Evolutionary conservation across 92 coral and sea anemone species (phyloP).

Genomic region (Virgularia gustaviana): DNA sequence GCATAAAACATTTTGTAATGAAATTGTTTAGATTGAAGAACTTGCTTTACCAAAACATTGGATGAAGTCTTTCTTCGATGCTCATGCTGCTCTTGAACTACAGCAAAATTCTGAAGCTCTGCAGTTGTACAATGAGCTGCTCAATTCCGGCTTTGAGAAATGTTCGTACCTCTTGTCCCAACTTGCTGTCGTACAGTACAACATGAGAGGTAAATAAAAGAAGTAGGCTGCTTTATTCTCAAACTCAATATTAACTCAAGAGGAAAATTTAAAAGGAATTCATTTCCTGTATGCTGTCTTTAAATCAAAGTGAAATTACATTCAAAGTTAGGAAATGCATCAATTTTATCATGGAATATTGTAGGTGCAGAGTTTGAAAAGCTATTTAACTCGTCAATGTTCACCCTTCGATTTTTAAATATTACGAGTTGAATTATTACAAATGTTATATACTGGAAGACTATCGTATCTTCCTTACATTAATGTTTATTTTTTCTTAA

Average conservation of each 20-base stretch:
- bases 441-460: too few species aligned
- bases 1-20: neutral
- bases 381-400: too few species aligned
- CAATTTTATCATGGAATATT: too few species aligned
- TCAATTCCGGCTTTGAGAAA: conserved; percentile 77
- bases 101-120: conserved; percentile 77
- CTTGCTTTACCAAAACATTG: conserved; percentile 80
- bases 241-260: neutral
- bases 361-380: too few species aligned
- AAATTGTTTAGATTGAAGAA: conserved; percentile 61
- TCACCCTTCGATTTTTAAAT: too few species aligned
- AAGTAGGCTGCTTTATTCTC: neutral
- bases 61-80: conserved; percentile 88
- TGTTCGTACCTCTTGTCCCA: conserved; percentile 82
- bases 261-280: neutral
- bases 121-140: conserved; percentile 64
- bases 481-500: conserved; percentile 19
- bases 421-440: too few species aligned
- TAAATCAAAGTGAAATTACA: too few species aligned
- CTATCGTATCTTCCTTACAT: neutral
- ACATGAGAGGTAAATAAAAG: conserved; percentile 72
- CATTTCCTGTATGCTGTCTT: too few species aligned
- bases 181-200: conserved; percentile 84
- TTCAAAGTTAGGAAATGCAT: too few species aligned
- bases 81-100: conserved; percentile 78